phyloP scores from a whole-genome alignment of 2,113 vertebrate species.

The Rhombomys opimus region DNA sequence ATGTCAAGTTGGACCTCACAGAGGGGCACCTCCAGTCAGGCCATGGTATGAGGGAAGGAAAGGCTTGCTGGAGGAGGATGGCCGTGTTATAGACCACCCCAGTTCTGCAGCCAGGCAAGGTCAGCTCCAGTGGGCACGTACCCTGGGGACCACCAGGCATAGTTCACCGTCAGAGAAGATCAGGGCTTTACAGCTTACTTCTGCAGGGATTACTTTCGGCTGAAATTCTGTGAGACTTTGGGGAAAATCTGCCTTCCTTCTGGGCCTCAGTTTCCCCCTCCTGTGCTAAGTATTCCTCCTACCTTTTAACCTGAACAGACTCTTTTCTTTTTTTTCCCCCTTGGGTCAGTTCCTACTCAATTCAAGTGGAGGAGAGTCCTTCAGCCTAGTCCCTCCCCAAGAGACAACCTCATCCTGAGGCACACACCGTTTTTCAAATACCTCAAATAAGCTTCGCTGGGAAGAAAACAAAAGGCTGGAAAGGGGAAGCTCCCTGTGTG shows the following conservation, averaged over 20 bases:
- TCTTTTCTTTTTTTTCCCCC: not conserved
- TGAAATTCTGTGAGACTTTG: not conserved
- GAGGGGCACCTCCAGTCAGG: not conserved
- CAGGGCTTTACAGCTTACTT: not conserved
- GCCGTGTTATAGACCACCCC: no score
- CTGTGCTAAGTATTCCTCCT: not conserved
- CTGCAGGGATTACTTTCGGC: not conserved
- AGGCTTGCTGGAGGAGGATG: not conserved
- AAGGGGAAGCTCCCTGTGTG: not conserved
- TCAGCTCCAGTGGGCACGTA: not conserved
- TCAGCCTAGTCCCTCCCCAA: not conserved
- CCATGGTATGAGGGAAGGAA: not conserved
- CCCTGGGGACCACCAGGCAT: not conserved
- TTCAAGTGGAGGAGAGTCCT: not conserved
- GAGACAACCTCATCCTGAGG: not conserved
- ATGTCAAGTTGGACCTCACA: not conserved
- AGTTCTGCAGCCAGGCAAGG: not conserved
- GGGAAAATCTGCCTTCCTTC: not conserved
- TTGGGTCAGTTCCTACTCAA: not conserved
- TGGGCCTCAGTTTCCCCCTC: slow-evolving; percentile 2
- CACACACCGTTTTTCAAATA: not conserved
- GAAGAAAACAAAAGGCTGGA: not conserved
- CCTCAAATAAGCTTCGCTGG: not conserved
- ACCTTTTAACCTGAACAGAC: not conserved
- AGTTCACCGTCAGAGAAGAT: not conserved